A percentile compares a stretch with the other conserved stretches of the same genome.
phyloP scores from a whole-genome alignment of 2,888 invertebrate species.

The Chrysolina haemoptera region DNA sequence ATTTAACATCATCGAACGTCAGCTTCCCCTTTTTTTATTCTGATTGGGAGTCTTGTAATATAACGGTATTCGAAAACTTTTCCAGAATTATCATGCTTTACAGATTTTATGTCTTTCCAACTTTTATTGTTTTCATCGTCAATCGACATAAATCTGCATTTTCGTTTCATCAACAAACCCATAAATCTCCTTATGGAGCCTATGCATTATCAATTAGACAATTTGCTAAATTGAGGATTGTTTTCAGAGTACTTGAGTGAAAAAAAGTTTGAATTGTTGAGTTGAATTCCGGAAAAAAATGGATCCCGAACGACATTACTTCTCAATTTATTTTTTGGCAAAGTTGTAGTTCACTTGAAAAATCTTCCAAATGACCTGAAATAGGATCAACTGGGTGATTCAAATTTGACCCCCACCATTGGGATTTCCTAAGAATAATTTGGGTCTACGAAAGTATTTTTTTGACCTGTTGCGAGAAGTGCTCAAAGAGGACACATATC shows the following conservation, averaged over 20 bases:
- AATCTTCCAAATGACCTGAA: too few species aligned
- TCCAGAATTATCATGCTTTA: constrained; percentile 30
- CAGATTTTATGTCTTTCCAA: constrained; percentile 29
- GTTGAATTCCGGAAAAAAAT: neutral
- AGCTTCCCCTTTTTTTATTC: constrained; percentile 27
- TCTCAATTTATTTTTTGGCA: too few species aligned
- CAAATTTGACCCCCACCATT: too few species aligned
- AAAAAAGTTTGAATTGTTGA: neutral
- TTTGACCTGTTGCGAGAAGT: too few species aligned
- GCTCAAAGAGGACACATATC: too few species aligned
- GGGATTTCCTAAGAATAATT: too few species aligned
- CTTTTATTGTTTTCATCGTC: constrained; percentile 30
- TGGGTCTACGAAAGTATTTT: too few species aligned
- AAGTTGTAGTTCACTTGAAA: too few species aligned
- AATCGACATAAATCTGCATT: constrained; percentile 27
- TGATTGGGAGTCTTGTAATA: constrained; percentile 33
- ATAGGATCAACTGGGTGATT: too few species aligned
- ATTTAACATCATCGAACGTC: constrained; percentile 16
- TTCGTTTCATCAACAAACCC: constrained; percentile 21
- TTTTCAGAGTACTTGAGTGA: neutral
- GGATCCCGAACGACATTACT: too few species aligned
- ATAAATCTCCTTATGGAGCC: constrained; percentile 1
- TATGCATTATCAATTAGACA: neutral
- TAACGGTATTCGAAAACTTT: constrained; percentile 34
- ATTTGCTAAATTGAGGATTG: constrained; percentile 2